Percentiles rank a stretch among this genome's conserved stretches.
phyloP scores from a whole-genome alignment of 2,888 invertebrate species.

The Drepanosiphum platanoidis region DNA sequence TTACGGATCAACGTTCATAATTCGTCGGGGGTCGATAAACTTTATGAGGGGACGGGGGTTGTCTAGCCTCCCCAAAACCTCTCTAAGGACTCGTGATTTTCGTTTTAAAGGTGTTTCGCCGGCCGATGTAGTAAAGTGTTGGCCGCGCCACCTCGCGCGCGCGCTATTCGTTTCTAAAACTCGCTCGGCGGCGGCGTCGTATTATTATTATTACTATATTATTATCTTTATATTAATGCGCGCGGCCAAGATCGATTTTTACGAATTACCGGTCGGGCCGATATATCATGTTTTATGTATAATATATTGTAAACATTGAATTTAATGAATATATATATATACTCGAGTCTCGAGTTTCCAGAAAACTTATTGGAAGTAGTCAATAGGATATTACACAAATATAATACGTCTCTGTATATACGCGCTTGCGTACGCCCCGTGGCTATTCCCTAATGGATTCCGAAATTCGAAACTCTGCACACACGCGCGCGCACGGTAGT shows the following conservation, averaged over 20 bases:
- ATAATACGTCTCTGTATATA: background rate
- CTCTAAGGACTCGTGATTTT: too few relatives aligned
- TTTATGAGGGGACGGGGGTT: too few relatives aligned
- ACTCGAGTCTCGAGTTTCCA: constrained; percentile 41
- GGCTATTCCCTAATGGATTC: constrained; percentile 61
- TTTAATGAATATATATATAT: constrained; percentile 35
- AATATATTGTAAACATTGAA: constrained; percentile 33
- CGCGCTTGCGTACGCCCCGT: background rate
- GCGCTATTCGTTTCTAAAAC: too few relatives aligned
- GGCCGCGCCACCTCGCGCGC: too few relatives aligned
- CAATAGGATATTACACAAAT: constrained; percentile 8
- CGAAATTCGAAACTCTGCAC: constrained; percentile 52
- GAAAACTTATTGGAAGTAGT: constrained; percentile 41
- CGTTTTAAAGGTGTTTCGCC: too few relatives aligned
- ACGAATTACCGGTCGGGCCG: background rate
- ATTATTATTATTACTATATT: too few relatives aligned
- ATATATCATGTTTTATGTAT: constrained; percentile 8
- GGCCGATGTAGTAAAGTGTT: too few relatives aligned
- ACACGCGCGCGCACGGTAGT: too few relatives aligned
- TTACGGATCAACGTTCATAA: too few relatives aligned
- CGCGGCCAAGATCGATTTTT: background rate
- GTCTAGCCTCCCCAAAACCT: too few relatives aligned
- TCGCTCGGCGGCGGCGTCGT: too few relatives aligned
- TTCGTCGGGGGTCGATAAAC: too few relatives aligned
- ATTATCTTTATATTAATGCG: background rate